Percentiles rank a stretch among this genome's conserved stretches.
Conservation (phyloP, 2,888 invertebrate species). For the Nomada fabriciana region DNA sequence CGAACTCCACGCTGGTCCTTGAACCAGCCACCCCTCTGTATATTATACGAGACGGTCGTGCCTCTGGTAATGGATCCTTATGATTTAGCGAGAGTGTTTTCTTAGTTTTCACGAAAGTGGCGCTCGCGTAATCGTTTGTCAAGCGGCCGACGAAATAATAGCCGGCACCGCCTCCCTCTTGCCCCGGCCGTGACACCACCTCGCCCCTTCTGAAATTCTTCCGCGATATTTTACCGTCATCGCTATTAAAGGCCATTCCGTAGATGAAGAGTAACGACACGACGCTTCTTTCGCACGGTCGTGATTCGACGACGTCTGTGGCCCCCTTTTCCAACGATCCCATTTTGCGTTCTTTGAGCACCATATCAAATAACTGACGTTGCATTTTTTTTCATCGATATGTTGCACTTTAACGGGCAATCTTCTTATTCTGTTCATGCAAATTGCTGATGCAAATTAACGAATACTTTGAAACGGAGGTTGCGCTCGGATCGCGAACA, state of each 20-base stretch:
- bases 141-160: slow-evolving; percentile 76
- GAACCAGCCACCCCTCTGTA: slow-evolving; percentile 34
- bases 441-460: neutral
- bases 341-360: slow-evolving; percentile 5
- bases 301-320: slow-evolving; percentile 43
- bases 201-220: slow-evolving; percentile 61
- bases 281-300: slow-evolving; percentile 71
- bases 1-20: slow-evolving; percentile 55
- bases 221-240: slow-evolving; percentile 81
- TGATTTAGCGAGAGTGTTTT: slow-evolving; percentile 80
- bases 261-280: slow-evolving; percentile 80
- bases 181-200: slow-evolving; percentile 24
- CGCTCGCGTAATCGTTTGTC: slow-evolving; percentile 80
- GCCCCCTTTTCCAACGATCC: slow-evolving; percentile 35
- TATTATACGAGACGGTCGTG: slow-evolving; percentile 64
- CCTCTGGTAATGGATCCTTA: slow-evolving; percentile 75
- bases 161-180: slow-evolving; percentile 58
- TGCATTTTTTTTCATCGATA: slow-evolving; percentile 7
- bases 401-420: neutral
- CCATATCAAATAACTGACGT: neutral
- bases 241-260: slow-evolving; percentile 79
- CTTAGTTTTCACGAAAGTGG: slow-evolving; percentile 76
- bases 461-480: neutral
- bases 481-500: neutral
- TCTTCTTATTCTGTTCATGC: neutral